Evolutionary conservation across 2,888 invertebrate genomes (phyloP).

Genomic region (Lumbricus terrestris): DNA sequence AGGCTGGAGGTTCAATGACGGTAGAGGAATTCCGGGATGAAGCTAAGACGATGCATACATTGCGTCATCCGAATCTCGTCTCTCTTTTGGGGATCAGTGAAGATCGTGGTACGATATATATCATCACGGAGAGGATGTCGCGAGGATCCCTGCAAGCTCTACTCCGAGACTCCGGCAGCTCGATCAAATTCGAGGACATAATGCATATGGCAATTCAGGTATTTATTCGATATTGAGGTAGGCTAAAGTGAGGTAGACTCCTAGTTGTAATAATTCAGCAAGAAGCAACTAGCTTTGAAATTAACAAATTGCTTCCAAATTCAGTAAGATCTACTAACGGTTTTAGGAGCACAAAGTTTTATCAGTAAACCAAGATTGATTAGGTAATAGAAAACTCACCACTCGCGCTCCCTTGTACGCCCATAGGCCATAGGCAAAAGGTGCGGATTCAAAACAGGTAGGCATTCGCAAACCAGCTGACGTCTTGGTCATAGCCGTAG

Average conservation of each 20-base stretch:
- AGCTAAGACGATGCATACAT: slow-evolving; percentile 58
- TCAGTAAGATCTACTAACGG: too few species aligned
- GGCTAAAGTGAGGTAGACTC: not conserved
- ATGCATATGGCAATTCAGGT: slow-evolving; percentile 92
- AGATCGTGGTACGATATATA: slow-evolving; percentile 81
- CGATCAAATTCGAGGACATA: slow-evolving; percentile 74
- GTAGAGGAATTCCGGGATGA: slow-evolving; percentile 94
- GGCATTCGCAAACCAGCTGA: too few species aligned
- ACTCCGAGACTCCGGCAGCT: slow-evolving; percentile 78
- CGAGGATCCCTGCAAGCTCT: slow-evolving; percentile 92
- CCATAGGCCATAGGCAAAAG: too few species aligned
- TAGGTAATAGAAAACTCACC: too few species aligned
- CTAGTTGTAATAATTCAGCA: too few species aligned
- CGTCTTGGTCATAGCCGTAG: too few species aligned
- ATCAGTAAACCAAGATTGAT: too few species aligned
- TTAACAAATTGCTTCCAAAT: too few species aligned
- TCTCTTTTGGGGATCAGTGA: slow-evolving; percentile 91
- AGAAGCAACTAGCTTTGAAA: too few species aligned
- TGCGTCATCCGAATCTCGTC: slow-evolving; percentile 71
- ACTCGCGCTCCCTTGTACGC: too few species aligned
- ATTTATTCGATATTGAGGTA: not conserved
- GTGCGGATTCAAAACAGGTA: too few species aligned
- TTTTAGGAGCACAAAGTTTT: too few species aligned
- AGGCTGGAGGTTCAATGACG: slow-evolving; percentile 83
- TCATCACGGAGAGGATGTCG: slow-evolving; percentile 89